Base-by-base conservation (phyloP, 2,888 invertebrate genomes). In the Danaus chrysippus region DNA sequence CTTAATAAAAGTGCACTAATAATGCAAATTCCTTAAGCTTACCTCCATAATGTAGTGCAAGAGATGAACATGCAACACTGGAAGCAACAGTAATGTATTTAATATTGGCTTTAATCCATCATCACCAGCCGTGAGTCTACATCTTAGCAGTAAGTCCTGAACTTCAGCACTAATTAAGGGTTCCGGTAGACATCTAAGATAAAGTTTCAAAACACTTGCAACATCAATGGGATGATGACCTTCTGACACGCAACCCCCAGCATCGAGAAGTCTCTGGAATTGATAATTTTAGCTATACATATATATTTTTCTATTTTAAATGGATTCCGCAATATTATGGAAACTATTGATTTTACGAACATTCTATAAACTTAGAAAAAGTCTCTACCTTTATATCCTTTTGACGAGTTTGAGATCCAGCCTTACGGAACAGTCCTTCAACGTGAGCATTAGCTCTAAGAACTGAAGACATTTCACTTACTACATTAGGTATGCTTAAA, bases 341-440 rank as follows among this genome's bases (percentile, higher is more conserved):
- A 23, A 10, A n/a, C 34, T 43, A 57, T 42, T 49, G 23, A 5
- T 34, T 1, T 34, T 3, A 34, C 23, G 34, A 56, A 42, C 8
- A 58, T 66, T 3, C 3, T 34, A 34, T 34, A 8, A 34, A 34
- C 23, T 34, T 5, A 34, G 6, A 34, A 34, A 23, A 34, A 34
- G 2, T 34, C 63, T 83, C 76, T 80, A 95, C 95, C 87, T 94
- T 94, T 19, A 97, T 93, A 82, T 96, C 96, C 76, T 94, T 95
- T 82, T 97, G 96, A 66, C 97, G 92, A 44, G 93, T 92, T 72
- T 95, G 93, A 1, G 97, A 96, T 12, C 97, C 98, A 56, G 96
- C 96, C 89, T 97, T 97, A 9, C 98, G 92, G 81, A 98, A 98
- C 56, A 98, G 85, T 0, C 98, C 98, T 79, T 97, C 97, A 17